Evolutionary conservation across 2,113 vertebrate genomes (phyloP).

Genomic region (Nothocercus nigrocapillus): DNA sequence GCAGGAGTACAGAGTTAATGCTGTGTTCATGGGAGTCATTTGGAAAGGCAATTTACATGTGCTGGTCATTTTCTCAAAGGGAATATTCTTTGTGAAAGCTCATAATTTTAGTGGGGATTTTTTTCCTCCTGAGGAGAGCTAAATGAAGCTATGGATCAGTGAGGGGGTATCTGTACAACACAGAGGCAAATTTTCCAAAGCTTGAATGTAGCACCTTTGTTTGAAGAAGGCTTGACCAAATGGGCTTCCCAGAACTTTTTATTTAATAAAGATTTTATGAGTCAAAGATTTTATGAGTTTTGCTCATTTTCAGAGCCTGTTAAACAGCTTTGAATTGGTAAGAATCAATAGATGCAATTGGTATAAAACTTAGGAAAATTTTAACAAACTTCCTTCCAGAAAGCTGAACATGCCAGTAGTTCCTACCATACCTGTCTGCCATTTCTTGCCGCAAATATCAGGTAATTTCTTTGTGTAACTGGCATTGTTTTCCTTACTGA

Average conservation of each 20-base stretch:
- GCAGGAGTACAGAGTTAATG: background rate
- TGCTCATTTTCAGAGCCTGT: background rate
- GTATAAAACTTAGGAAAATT: background rate
- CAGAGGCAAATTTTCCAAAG: conserved; percentile 13
- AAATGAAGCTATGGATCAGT: conserved; percentile 61
- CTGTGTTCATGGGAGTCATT: background rate
- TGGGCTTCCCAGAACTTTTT: background rate
- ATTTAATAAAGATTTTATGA: conserved; percentile 24
- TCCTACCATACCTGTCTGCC: background rate
- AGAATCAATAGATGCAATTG: background rate
- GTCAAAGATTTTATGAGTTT: background rate
- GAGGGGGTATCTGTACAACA: conserved; percentile 28
- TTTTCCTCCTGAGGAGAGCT: conserved; percentile 63
- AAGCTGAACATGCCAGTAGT: background rate
- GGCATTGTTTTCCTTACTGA: background rate
- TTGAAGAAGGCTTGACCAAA: conserved; percentile 1
- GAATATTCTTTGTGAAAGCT: conserved; percentile 35
- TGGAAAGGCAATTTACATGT: conserved; percentile 53
- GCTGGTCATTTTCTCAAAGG: conserved; percentile 49
- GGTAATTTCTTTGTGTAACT: background rate
- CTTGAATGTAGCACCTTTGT: background rate
- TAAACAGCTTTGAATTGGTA: background rate
- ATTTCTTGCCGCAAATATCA: background rate
- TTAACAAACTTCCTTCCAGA: background rate
- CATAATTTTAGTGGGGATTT: conserved; percentile 63